Base-by-base conservation (phyloP, 2,797 vertebrate genomes). In the Ctenopoma kingsleyae region DNA sequence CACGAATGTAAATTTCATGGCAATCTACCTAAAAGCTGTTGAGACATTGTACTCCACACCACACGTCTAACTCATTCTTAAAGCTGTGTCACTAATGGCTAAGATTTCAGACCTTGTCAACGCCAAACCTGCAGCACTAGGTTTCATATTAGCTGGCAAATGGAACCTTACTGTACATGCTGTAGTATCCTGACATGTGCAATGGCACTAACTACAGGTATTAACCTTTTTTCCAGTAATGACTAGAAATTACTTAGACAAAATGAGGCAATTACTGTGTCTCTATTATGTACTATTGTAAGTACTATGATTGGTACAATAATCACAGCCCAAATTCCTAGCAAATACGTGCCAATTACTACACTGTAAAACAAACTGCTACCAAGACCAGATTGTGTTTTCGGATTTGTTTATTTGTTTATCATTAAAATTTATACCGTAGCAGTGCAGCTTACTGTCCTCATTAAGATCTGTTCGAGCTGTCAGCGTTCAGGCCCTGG, bases 371-470 rank as follows among this genome's bases (percentile, higher is more conserved):
- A 47, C 30, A 19, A 55, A 66, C 6, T 23, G 9, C 10, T 44
- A 15, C 40, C n/a, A 11, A 17, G 4, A 15, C 15, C 2, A 9
- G 52, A 51, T 30, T 44, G 0, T 32, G 15, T 43, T 63, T 36
- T 23, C 22, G 19, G 19, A 22, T 62, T 58, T 40, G 11, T 56
- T 65, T 47, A 20, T 38, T 58, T 74, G 47, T 52, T 57, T 56
- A 16, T 58, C 60, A 64, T 76, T 53, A 25, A 57, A 74, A 35
- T 25, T 27, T 17, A 9, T 53, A 36, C 23, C 23, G 32, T 16
- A 23, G 40, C 35, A 27, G 16, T 35, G 20, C 13, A 35, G 11
- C 30, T 27, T 16, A 0, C 25, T 13, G 38, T 16, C 46, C 41
- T 64, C 40, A 58, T 64, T 64, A 54, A 2, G 13, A 32, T n/a